These are phyloP conservation scores for Seriola quinqueradiata DNA, from an alignment of 2,113 vertebrate genomes.

Conservation along the genomic window DNA sequence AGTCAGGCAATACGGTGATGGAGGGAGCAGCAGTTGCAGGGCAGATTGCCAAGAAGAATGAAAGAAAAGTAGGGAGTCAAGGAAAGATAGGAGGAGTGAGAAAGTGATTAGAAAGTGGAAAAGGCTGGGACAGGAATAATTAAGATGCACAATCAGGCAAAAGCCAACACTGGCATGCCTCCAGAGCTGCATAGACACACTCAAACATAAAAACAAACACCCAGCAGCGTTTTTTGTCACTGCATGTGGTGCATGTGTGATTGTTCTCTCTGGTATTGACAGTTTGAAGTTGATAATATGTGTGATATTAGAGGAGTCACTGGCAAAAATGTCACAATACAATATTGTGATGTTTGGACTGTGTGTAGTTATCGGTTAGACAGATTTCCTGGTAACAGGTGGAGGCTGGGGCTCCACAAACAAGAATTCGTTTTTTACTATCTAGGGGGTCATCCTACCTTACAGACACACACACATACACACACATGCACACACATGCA, in stretches of 20 bases:
- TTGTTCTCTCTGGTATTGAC: slow-evolving; percentile 6
- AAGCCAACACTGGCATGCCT: not conserved
- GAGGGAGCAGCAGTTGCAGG: slow-evolving; percentile 76
- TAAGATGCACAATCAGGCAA: not conserved
- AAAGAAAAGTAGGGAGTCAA: slow-evolving; percentile 47
- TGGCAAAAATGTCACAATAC: slow-evolving; percentile 34
- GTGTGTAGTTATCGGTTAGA: slow-evolving; percentile 50
- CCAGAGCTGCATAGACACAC: not conserved
- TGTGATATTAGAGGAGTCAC: slow-evolving; percentile 11
- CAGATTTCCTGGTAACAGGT: slow-evolving; percentile 50
- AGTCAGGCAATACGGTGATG: slow-evolving; percentile 77
- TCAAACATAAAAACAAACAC: not conserved
- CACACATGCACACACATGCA: slow-evolving; percentile 1
- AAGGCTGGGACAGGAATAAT: not conserved
- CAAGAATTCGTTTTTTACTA: slow-evolving; percentile 43
- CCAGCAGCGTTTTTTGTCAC: not conserved
- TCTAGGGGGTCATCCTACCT: slow-evolving; percentile 40
- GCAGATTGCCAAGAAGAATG: slow-evolving; percentile 69
- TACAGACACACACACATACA: slow-evolving; percentile 12
- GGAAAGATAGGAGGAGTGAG: slow-evolving; percentile 41
- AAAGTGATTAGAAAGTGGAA: slow-evolving; percentile 27
- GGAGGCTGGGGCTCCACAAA: slow-evolving; percentile 40
- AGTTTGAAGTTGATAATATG: slow-evolving; percentile 30
- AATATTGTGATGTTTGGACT: slow-evolving; percentile 45
- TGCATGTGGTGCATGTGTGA: not conserved